These are phyloP conservation scores for Scaptomyza hsui DNA, from an alignment of 1,140 invertebrate species.

Conservation along the genomic window DNA sequence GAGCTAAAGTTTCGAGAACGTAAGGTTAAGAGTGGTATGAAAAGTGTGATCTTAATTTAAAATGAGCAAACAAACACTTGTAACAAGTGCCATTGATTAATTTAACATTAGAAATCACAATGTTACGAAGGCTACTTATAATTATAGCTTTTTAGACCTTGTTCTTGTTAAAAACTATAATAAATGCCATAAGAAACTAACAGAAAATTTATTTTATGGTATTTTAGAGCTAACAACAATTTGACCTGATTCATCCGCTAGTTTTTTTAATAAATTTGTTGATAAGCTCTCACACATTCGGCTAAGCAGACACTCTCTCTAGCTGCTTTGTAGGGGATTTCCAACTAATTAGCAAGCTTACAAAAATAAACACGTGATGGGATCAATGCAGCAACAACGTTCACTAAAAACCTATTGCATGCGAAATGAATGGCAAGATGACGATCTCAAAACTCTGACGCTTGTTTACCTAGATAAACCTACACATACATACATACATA, in stretches of 20 bases:
- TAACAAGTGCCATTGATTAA: background rate
- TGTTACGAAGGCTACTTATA: background rate
- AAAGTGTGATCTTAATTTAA: background rate
- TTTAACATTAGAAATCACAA: background rate
- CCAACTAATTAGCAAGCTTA: slow-evolving; percentile 54
- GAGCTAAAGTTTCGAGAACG: background rate
- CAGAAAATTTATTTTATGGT: background rate
- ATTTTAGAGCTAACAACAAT: too few relatives aligned
- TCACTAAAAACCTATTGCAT: slow-evolving; percentile 19
- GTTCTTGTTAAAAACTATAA: background rate
- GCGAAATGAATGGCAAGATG: slow-evolving; percentile 23
- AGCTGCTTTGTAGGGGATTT: slow-evolving; percentile 53
- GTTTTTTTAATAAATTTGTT: too few relatives aligned
- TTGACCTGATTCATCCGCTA: too few relatives aligned
- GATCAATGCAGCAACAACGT: slow-evolving; percentile 37
- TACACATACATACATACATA: background rate
- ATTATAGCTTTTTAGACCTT: background rate
- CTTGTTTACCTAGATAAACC: background rate
- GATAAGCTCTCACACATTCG: background rate
- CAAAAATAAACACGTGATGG: slow-evolving; percentile 59
- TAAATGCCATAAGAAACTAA: background rate
- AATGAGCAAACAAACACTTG: too few relatives aligned
- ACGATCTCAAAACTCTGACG: slow-evolving; percentile 1
- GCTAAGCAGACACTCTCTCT: slow-evolving; percentile 9
- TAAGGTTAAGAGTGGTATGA: too few relatives aligned